Percentiles rank a stretch among this genome's conserved stretches.
Evolutionary conservation across 2,888 invertebrate genomes (phyloP).

Genomic region (Erebia ligea): DNA sequence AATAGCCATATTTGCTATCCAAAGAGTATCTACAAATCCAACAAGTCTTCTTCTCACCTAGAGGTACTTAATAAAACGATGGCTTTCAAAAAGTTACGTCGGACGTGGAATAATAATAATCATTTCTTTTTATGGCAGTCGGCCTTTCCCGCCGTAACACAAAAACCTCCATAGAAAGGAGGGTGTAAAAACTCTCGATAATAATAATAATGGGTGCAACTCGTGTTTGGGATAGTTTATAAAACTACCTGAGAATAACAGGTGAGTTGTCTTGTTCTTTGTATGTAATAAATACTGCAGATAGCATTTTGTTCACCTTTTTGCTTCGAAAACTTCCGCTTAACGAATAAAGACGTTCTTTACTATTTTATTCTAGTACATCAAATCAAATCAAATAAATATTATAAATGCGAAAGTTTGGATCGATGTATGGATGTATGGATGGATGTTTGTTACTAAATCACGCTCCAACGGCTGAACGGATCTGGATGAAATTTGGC

Average conservation of each 20-base stretch:
- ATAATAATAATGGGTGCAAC: slow-evolving; percentile 29
- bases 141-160: slow-evolving; percentile 12
- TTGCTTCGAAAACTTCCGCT: slow-evolving; percentile 4
- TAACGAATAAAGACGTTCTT: slow-evolving; percentile 2
- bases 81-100: not conserved
- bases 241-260: slow-evolving; percentile 51
- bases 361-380: not conserved
- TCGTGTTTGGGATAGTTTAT: slow-evolving; percentile 46
- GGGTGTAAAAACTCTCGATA: slow-evolving; percentile 30
- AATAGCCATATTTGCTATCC: no score
- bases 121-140: slow-evolving; percentile 11
- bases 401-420: no score
- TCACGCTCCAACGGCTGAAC: no score
- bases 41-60: no score
- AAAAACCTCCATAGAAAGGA: slow-evolving; percentile 25
- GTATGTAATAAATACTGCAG: slow-evolving; percentile 19
- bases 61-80: not conserved
- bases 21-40: no score
- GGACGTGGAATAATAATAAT: slow-evolving; percentile 10
- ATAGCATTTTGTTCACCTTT: slow-evolving; percentile 18
- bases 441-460: no score
- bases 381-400: no score
- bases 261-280: slow-evolving; percentile 33
- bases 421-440: no score
- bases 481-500: no score